phyloP scores from a whole-genome alignment of 2,888 invertebrate genomes.

The Hypselothyrea guttata region DNA sequence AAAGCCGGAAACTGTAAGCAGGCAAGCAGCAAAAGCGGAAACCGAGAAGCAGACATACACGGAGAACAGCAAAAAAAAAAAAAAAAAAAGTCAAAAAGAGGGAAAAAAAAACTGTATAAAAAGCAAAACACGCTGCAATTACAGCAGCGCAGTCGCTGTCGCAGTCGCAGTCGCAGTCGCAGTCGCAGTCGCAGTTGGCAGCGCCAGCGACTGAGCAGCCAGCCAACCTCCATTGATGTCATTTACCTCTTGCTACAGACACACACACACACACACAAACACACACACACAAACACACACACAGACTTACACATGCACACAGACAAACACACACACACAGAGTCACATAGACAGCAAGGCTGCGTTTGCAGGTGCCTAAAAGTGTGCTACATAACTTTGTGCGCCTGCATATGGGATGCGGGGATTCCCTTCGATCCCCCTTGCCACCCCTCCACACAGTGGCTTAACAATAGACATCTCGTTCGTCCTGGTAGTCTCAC shows the following conservation, averaged over 20 bases:
- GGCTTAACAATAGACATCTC: constrained; percentile 20
- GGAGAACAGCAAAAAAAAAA: constrained; percentile 37
- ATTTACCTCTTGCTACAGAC: constrained; percentile 67
- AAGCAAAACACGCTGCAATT: constrained; percentile 43
- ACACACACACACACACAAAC: constrained; percentile 27
- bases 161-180: constrained; percentile 6
- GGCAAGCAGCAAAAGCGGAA: constrained; percentile 72
- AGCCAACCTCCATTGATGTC: constrained; percentile 74
- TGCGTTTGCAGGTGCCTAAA: constrained; percentile 21
- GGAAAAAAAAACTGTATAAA: too few species aligned
- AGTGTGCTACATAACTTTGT: constrained; percentile 35
- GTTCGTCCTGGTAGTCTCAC: not conserved
- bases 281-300: constrained; percentile 15
- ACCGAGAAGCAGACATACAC: constrained; percentile 54
- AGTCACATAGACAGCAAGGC: constrained; percentile 11
- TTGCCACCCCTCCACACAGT: too few species aligned
- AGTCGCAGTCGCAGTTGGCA: constrained; percentile 17
- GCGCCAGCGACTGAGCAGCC: constrained; percentile 40
- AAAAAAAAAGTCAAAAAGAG: too few species aligned
- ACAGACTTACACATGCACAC: constrained; percentile 14
- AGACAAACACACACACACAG: constrained; percentile 17
- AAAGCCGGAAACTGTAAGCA: constrained; percentile 74
- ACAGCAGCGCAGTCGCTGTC: constrained; percentile 7
- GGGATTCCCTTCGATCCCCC: constrained; percentile 6
- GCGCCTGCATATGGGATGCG: constrained; percentile 10